Conservation (phyloP, 2,888 invertebrate species). For the Ennomos erosarius region DNA sequence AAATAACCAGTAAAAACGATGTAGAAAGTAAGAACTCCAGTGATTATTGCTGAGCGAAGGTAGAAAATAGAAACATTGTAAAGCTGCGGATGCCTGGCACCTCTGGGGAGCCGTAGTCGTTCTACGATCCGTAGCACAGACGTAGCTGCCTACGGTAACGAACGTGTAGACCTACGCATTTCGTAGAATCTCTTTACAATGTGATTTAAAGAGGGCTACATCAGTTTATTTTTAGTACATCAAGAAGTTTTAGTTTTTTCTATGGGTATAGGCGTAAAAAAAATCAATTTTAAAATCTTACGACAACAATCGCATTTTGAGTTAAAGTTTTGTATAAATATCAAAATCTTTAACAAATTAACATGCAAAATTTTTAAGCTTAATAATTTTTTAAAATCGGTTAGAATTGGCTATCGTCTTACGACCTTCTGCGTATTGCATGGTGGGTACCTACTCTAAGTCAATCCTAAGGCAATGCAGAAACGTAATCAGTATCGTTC, state of each 20-base stretch:
- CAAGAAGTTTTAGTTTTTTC: neutral
- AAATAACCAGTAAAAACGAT: constrained; percentile 44
- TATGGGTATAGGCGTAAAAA: neutral
- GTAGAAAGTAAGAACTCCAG: constrained; percentile 61
- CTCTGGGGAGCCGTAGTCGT: constrained; percentile 75
- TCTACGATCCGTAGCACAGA: constrained; percentile 74
- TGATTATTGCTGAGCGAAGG: constrained; percentile 63
- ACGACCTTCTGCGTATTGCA: constrained; percentile 3
- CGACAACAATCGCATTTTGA: no score
- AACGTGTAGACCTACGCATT: constrained; percentile 58
- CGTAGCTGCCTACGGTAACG: constrained; percentile 70
- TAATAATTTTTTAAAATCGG: no score
- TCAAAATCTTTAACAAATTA: no score
- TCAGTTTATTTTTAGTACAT: neutral
- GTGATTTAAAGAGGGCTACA: constrained; percentile 1
- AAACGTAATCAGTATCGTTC: constrained; percentile 82
- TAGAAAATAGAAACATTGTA: constrained; percentile 62
- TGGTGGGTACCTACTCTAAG: constrained; percentile 12
- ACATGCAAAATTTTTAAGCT: no score
- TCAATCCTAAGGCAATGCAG: constrained; percentile 51
- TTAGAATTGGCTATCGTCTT: no score
- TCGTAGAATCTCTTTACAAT: constrained; percentile 42
- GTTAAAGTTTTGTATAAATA: no score
- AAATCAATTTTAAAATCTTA: no score
- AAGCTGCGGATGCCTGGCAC: constrained; percentile 64